Conservation (phyloP, 2,888 invertebrate species). For the Aphodius granarius region DNA sequence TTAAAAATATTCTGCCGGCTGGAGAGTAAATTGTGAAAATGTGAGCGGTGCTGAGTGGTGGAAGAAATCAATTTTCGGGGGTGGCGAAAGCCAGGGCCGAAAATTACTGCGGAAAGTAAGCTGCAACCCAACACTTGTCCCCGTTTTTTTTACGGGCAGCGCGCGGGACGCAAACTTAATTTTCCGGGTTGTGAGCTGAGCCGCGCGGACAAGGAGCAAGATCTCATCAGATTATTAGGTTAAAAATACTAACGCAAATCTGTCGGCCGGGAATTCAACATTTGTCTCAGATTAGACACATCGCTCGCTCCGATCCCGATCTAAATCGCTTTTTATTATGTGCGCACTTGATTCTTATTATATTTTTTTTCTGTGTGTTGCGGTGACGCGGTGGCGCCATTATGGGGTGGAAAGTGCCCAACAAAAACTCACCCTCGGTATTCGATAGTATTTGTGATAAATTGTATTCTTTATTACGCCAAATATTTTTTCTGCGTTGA, state of each 20-base stretch:
- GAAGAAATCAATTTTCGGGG: conserved; percentile 12
- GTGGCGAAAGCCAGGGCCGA: conserved; percentile 15
- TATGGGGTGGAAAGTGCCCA: conserved; percentile 14
- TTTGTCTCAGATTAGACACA: conserved; percentile 45
- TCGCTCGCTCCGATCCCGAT: conserved; percentile 32
- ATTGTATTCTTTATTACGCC: not conserved
- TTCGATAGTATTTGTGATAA: not conserved
- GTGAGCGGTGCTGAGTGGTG: not conserved
- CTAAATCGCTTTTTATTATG: conserved; percentile 35
- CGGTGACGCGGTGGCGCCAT: conserved; percentile 3
- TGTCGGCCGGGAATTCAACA: conserved; percentile 47
- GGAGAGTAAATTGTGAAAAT: not conserved
- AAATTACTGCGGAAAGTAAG: conserved; percentile 25
- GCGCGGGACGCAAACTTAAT: conserved; percentile 52
- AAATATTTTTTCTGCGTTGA: not conserved
- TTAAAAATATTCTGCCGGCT: too few species aligned
- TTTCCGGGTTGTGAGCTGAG: conserved; percentile 55
- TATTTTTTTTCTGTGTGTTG: conserved; percentile 7
- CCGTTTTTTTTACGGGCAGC: conserved; percentile 21
- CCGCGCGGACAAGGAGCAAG: conserved; percentile 53
- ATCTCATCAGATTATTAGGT: conserved; percentile 53
- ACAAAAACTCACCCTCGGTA: not conserved
- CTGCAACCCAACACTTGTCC: conserved; percentile 46
- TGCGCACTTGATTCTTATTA: conserved; percentile 16
- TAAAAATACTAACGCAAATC: conserved; percentile 50